Conservation (phyloP, 2,888 invertebrate genomes). For the Oligia fasciuncula region DNA sequence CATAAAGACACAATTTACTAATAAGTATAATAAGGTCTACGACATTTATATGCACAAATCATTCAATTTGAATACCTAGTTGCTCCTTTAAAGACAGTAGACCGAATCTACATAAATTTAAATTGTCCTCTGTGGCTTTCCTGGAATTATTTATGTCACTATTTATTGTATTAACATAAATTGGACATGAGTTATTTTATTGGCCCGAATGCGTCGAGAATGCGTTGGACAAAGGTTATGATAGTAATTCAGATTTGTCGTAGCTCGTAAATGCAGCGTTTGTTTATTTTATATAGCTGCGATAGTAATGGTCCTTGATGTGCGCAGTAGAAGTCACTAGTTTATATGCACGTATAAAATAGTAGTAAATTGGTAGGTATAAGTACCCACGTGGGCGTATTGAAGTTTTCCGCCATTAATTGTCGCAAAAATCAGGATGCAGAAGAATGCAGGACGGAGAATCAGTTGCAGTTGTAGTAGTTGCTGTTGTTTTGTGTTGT, state of each 20-base stretch:
- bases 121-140: constrained; percentile 84
- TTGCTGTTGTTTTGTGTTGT: neutral
- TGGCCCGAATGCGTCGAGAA: constrained; percentile 84
- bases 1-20: constrained; percentile 34
- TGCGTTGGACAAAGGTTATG: constrained; percentile 86
- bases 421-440: neutral
- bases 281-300: constrained; percentile 77
- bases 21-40: constrained; percentile 43
- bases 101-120: constrained; percentile 85
- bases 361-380: constrained; percentile 6
- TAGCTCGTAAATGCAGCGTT: constrained; percentile 86
- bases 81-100: constrained; percentile 76
- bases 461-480: neutral
- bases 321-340: constrained; percentile 58
- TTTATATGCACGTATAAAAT: constrained; percentile 52
- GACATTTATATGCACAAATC: constrained; percentile 75
- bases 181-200: constrained; percentile 90
- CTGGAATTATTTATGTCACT: constrained; percentile 88
- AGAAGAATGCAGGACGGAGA: neutral
- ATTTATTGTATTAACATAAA: constrained; percentile 90
- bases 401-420: neutral
- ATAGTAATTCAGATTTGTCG: constrained; percentile 88
- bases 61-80: constrained; percentile 77
- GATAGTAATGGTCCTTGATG: constrained; percentile 58
- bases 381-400: too few species aligned